phyloP scores from a whole-genome alignment of 2,888 invertebrate genomes.

The Oxyteleia sp. region DNA sequence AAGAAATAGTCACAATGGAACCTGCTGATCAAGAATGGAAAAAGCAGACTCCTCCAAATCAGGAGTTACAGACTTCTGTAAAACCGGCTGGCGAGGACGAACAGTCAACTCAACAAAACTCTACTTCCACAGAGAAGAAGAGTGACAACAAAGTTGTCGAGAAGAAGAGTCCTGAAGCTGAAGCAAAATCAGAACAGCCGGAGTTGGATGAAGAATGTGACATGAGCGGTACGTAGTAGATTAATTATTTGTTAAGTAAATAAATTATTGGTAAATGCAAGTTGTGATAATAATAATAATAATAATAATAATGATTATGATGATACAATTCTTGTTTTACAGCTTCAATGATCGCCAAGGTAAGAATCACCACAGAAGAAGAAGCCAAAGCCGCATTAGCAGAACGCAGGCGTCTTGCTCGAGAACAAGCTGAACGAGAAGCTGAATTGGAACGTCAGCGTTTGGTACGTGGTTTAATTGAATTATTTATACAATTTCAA shows the following conservation, averaged over 20 bases:
- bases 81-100: conserved; percentile 77
- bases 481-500: no score
- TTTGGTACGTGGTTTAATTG: no score
- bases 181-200: conserved; percentile 79
- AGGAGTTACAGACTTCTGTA: conserved; percentile 42
- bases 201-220: conserved; percentile 88
- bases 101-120: conserved; percentile 77
- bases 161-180: conserved; percentile 81
- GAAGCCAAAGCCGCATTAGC: conserved; percentile 98
- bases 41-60: conserved; percentile 65
- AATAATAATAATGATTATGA: conserved; percentile 65
- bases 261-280: no score
- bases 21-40: conserved; percentile 52
- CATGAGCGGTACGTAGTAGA: conserved; percentile 88
- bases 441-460: no score
- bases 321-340: conserved; percentile 47
- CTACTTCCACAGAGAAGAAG: conserved; percentile 77
- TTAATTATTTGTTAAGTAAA: background rate
- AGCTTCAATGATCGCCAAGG: conserved; percentile 91
- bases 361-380: conserved; percentile 95
- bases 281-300: no score
- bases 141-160: conserved; percentile 84
- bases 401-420: conserved; percentile 94
- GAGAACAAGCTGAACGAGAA: no score
- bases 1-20: conserved; percentile 54